Evolutionary conservation across 2,113 vertebrate species (phyloP), one percentile per base, ranked within the genome.

Genomic region (Cochlearius cochlearius): DNA sequence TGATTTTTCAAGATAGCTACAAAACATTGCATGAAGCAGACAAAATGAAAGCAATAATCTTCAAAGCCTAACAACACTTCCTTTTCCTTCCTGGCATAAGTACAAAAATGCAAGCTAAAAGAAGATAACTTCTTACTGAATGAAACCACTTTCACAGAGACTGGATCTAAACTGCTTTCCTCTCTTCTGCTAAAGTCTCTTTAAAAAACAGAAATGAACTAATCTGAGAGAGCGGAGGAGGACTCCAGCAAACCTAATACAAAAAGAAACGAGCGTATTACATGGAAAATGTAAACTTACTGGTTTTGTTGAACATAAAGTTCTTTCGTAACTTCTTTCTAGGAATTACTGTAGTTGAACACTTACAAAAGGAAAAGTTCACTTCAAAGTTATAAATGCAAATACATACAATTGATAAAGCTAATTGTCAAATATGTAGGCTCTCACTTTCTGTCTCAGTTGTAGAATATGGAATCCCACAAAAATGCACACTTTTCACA

Each of bases 11-110:
- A 94, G 81, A 91, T 85, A 87, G 60, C 63, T 86, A 27, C 45
- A 87, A 94, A 90, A 84, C 67, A 62, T 84, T 4, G 6, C 55
- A 86, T 43, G 43, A 86, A 93, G 52, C 34, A 91, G 50, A 67
- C 15, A 72, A 95, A 95, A 85, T 82, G 34, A 96, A 93, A 94
- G 82, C 52, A 77, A 62, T 89, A 82, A 87, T 93, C 63, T 95
- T 92, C 85, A 95, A 92, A 95, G 79, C 22, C 27, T 86, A 91
- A 45, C 17, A 72, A 36, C 34, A 92, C 75, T 94, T 92, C 47
- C 39, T 86, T 94, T 96, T 74, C n/a, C 79, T 90, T 92, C 49
- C 23, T 69, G 73, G 27, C n/a, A 26, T 41, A 59, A 90, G 18
- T 75, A 85, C 43, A 90, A 95, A 94, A 86, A 78, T 75, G 38